phyloP scores from a whole-genome alignment of 2,888 invertebrate genomes.

The Torymus auratus region DNA sequence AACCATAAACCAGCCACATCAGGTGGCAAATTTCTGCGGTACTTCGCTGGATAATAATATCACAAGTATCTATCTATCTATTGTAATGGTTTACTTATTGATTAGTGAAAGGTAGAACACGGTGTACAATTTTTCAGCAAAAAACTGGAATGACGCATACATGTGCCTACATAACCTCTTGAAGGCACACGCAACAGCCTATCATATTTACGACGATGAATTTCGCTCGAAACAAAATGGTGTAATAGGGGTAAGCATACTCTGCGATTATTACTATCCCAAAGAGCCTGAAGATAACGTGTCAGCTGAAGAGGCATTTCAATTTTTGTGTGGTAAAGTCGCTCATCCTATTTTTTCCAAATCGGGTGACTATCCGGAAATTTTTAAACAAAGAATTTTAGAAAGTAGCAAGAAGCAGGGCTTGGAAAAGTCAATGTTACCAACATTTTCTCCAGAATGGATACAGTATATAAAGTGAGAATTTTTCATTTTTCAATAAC shows the following conservation, averaged over 20 bases:
- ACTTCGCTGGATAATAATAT: too few relatives aligned
- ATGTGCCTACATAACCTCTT: constrained; percentile 84
- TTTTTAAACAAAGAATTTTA: constrained; percentile 76
- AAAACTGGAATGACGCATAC: constrained; percentile 73
- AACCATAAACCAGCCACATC: constrained; percentile 86
- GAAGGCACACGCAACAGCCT: constrained; percentile 84
- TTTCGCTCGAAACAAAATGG: constrained; percentile 80
- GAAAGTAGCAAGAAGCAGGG: constrained; percentile 76
- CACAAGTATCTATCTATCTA: too few relatives aligned
- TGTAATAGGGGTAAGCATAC: constrained; percentile 66
- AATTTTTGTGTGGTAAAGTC: constrained; percentile 77
- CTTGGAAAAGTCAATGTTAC: constrained; percentile 76
- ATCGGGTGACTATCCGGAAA: constrained; percentile 78
- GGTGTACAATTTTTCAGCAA: constrained; percentile 20
- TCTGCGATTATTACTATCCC: constrained; percentile 36
- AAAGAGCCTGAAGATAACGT: constrained; percentile 54
- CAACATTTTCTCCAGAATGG: constrained; percentile 78
- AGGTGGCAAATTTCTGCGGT: too few relatives aligned
- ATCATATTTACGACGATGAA: constrained; percentile 80
- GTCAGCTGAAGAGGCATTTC: constrained; percentile 61
- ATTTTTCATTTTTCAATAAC: neutral
- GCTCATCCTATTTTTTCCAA: constrained; percentile 77
- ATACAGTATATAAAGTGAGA: constrained; percentile 70
- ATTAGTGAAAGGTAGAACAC: too few relatives aligned
- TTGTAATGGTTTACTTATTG: too few relatives aligned